Conservation (phyloP, 2,113 vertebrate species). For the Rostratula benghalensis region DNA sequence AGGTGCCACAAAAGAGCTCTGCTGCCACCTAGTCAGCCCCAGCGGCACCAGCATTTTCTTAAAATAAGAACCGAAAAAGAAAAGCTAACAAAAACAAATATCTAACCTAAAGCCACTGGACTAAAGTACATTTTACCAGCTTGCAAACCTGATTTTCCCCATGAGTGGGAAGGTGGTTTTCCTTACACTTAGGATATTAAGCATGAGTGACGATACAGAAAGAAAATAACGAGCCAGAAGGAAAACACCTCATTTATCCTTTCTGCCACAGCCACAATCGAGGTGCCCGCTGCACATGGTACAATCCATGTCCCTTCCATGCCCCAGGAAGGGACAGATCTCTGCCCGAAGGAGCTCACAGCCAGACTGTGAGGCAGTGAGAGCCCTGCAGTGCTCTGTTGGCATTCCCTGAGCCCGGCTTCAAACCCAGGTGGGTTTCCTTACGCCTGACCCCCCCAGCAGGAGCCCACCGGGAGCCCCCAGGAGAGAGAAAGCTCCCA, state of each 20-base stretch:
- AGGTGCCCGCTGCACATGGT: background rate
- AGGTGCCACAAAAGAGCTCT: slow-evolving; percentile 1
- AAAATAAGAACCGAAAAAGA: background rate
- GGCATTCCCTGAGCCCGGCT: background rate
- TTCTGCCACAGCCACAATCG: background rate
- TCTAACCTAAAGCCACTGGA: background rate
- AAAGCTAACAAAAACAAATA: background rate
- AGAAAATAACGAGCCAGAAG: background rate
- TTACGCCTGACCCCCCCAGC: background rate
- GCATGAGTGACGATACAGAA: background rate
- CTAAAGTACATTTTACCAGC: background rate
- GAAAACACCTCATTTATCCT: background rate
- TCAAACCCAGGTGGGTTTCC: background rate
- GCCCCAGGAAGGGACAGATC: background rate
- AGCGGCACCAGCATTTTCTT: background rate
- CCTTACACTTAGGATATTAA: background rate
- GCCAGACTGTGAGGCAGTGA: background rate
- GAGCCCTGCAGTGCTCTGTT: background rate
- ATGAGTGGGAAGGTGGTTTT: rapidly evolving
- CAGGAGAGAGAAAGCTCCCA: background rate
- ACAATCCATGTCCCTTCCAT: background rate
- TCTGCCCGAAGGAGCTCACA: background rate
- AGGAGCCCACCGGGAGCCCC: background rate
- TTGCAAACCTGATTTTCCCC: background rate
- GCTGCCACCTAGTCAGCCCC: slow-evolving; percentile 47